Conservation (phyloP, 2,888 invertebrate species). For the Drosophila limbata region DNA sequence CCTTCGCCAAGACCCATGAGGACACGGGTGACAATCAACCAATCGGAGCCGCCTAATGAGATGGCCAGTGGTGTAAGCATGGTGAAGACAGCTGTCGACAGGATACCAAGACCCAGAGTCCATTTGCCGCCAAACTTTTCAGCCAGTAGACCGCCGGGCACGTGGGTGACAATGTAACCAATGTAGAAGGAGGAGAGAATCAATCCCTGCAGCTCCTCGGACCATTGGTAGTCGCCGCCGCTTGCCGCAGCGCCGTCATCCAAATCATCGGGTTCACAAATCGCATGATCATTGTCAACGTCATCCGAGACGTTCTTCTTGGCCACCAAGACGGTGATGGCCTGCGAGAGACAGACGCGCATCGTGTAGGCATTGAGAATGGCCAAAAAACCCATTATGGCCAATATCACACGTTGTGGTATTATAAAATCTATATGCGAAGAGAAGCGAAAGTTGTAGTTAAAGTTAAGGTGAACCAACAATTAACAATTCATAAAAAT, state of each 20-base stretch:
- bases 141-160: slow-evolving; percentile 93
- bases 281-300: slow-evolving; percentile 47
- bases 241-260: slow-evolving; percentile 33
- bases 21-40: slow-evolving; percentile 90
- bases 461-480: slow-evolving; percentile 1
- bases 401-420: slow-evolving; percentile 89
- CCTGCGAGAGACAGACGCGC: slow-evolving; percentile 90
- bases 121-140: slow-evolving; percentile 95
- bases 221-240: slow-evolving; percentile 87
- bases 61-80: slow-evolving; percentile 92
- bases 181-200: slow-evolving; percentile 94
- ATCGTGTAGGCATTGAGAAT: slow-evolving; percentile 91
- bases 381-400: slow-evolving; percentile 90
- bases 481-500: slow-evolving; percentile 9
- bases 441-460: slow-evolving; percentile 4
- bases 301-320: slow-evolving; percentile 72
- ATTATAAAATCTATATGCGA: slow-evolving; percentile 77
- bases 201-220: slow-evolving; percentile 90
- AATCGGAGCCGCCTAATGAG: slow-evolving; percentile 87
- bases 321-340: slow-evolving; percentile 90
- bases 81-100: slow-evolving; percentile 93
- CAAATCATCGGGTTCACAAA: slow-evolving; percentile 74
- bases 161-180: slow-evolving; percentile 93
- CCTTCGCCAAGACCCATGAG: slow-evolving; percentile 95
- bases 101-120: slow-evolving; percentile 92